Evolutionary conservation across 1,140 invertebrate genomes (phyloP), one percentile per base, ranked within the genome.

Genomic region (Daktulosphaira vitifoliae): DNA sequence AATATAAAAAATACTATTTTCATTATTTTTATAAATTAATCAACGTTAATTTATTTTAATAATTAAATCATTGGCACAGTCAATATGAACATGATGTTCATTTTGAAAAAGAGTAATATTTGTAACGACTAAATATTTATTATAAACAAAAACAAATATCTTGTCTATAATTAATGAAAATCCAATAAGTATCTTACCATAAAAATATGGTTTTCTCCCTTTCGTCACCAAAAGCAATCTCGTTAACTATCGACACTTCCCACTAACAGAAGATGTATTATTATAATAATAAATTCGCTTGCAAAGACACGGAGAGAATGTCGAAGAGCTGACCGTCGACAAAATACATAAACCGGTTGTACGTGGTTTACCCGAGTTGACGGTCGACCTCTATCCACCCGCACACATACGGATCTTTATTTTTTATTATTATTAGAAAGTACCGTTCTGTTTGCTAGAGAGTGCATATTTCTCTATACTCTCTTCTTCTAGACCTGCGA

Each of bases 391-490:
- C 18, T 23, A 39, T 62, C 56, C 56, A 62, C 56, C 56, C 56
- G 56, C 56, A 62, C 56, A 62, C 25, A 44, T 15, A 59, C 53
- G 42, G 42, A 62, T 62, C 42, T 62, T 62, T 62, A 48, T 62
- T 48, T n/a, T n/a, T 37, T 53, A 33, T 23, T 53, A 18, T 37
- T 20, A 46, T 48, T 62, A 62, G 56, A 62, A 62, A 62, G 56
- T 62, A 62, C 56, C 56, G 56, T 62, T 56, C 18, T n/a, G 53
- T 59, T 26, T 22, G n/a, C n/a, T n/a, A n/a, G n/a, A n/a, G n/a
- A 38, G 16, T 56, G n/a, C 22, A 16, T 18, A 25, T 44, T 44
- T 18, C 23, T 15, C n/a, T 25, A 33, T 33, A 33, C 5, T 33
- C 29, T 33, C 11, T 33, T 33, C 29, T 33, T 11, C 29, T 11